Base-by-base conservation (phyloP, 1,140 invertebrate species). In the Camponotus pennsylvanicus region DNA sequence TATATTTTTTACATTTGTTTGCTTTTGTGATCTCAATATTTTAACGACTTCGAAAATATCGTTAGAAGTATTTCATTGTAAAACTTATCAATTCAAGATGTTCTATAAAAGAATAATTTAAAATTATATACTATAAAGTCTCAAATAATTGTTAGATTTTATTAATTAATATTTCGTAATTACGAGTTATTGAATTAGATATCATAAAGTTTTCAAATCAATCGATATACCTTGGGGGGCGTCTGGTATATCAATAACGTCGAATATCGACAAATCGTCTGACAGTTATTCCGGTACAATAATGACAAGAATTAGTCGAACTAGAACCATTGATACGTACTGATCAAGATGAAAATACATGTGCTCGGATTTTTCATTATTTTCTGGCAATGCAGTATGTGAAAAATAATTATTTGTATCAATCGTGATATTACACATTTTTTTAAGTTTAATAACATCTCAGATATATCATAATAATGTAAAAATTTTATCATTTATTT, bases 221-320 rank as follows among this genome's bases (percentile, higher is more conserved):
- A 0, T 83, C 32, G 7, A 61, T 61, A 85, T 11, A 45, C 37
- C 2, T 11, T 34, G 34, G 85, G 85, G 89, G 88, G 89, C 88
- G 88, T 90, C 67, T 11, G 59, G 42, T 34, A 6, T 89, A 89
- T 90, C 89, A 77, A 34, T 4, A 40, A 71, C 40, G 13, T 90
- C 78, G 37, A 84, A 83, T 90, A 86, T 90, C 89, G 27, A 86
- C 4, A 63, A 86, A 86, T 71, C 75, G 67, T 86, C 34, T 52
- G 86, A 87, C 75, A 80, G 82, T 79, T 59, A 83, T 84, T 49
- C 27, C 32, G 15, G 6, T 27, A 27, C 32, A 52, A 77, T 69
- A 37, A 21, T 21, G 32, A 79, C 45, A 7, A 61, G 32, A 64
- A 78, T 88, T 76, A 90, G 89, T 89, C 45, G 73, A 86, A 52